Conservation (phyloP, 1,140 invertebrate genomes). For the Cherax quadricarinatus region DNA sequence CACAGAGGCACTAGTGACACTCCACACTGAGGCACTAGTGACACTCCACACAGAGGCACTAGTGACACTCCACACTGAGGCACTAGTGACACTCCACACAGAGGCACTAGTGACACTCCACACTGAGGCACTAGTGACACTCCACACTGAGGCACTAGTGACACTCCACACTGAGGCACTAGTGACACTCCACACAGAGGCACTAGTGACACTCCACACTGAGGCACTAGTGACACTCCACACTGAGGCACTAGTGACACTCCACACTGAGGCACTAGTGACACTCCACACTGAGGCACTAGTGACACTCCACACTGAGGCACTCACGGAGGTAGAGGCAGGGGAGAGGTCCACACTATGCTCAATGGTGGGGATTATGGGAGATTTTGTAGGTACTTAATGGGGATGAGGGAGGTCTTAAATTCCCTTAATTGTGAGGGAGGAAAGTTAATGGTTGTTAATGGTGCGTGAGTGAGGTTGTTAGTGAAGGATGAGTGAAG, state of each 20-base stretch:
- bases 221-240: background rate
- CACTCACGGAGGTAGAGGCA: background rate
- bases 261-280: no score
- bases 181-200: background rate
- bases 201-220: background rate
- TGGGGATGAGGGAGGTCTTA: no score
- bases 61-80: background rate
- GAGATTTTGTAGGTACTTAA: no score
- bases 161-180: background rate
- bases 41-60: background rate
- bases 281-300: no score
- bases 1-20: background rate
- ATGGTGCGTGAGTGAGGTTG: no score
- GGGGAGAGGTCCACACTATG: background rate
- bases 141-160: background rate
- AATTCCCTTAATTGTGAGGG: no score
- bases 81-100: background rate
- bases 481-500: no score
- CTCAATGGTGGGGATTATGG: no score
- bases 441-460: no score
- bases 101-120: background rate
- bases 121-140: background rate
- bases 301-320: background rate
- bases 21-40: background rate
- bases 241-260: no score